Evolutionary conservation across 1,140 invertebrate genomes (phyloP).

Genomic region (Grapholita molesta): DNA sequence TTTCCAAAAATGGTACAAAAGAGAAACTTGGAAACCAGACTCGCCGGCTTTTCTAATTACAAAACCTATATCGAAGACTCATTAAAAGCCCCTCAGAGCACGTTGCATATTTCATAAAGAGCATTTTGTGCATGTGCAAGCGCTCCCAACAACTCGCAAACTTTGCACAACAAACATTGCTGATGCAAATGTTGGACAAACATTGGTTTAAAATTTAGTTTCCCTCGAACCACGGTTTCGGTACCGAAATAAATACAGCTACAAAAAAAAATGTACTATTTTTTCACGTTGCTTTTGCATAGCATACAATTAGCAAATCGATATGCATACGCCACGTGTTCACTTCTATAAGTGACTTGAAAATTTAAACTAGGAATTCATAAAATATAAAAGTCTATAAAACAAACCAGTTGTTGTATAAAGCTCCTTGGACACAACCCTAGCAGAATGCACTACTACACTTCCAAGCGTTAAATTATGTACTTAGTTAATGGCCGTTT

Average conservation of each 20-base stretch:
- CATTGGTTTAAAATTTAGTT: constrained; percentile 21
- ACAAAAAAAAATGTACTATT: background rate
- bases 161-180: constrained; percentile 24
- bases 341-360: too few species aligned
- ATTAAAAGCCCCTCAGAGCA: constrained; percentile 9
- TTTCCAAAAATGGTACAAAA: background rate
- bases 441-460: constrained; percentile 3
- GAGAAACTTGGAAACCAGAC: background rate
- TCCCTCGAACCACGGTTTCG: background rate
- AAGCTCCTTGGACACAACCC: background rate
- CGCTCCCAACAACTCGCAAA: constrained; percentile 19
- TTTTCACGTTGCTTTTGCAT: background rate
- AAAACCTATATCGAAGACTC: constrained; percentile 3
- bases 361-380: too few species aligned
- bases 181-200: constrained; percentile 31
- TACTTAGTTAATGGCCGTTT: constrained; percentile 5
- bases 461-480: constrained; percentile 5
- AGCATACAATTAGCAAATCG: background rate
- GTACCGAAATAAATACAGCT: background rate
- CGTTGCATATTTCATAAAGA: constrained; percentile 30
- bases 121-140: constrained; percentile 26
- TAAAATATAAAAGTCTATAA: too few species aligned
- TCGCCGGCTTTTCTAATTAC: background rate
- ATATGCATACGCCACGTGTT: background rate
- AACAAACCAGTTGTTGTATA: background rate